Conservation (phyloP, 2,113 vertebrate genomes). For the Brachionichthys hirsutus region DNA sequence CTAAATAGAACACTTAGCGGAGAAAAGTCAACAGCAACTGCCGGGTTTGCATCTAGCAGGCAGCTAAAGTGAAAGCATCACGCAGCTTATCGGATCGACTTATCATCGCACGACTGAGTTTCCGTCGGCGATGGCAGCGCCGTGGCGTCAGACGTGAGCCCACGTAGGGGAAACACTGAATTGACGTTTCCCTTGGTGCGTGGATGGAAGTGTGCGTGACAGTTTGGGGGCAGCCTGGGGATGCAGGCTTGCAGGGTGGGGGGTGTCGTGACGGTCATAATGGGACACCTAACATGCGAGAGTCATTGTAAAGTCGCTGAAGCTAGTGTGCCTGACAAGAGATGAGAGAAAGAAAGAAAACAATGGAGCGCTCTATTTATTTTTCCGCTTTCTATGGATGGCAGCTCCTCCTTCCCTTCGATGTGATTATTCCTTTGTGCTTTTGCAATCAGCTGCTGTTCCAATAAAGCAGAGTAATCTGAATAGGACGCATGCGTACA, state of each 20-base stretch:
- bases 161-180: slow-evolving; percentile 53
- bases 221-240: slow-evolving; percentile 73
- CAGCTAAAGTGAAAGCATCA: neutral
- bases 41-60: no score
- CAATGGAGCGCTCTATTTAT: neutral
- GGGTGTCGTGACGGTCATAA: slow-evolving; percentile 51
- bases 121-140: neutral
- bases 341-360: neutral
- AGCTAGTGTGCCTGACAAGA: slow-evolving; percentile 1
- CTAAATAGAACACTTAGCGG: no score
- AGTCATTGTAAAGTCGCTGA: slow-evolving; percentile 35
- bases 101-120: neutral
- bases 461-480: slow-evolving; percentile 18
- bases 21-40: no score
- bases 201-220: slow-evolving; percentile 65
- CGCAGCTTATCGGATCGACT: neutral
- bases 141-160: slow-evolving; percentile 29
- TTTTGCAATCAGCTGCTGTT: slow-evolving; percentile 10
- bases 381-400: slow-evolving; percentile 13
- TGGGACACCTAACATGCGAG: slow-evolving; percentile 50
- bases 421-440: slow-evolving; percentile 7
- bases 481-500: slow-evolving; percentile 1
- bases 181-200: slow-evolving; percentile 55
- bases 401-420: neutral
- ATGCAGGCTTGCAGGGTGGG: slow-evolving; percentile 25